phyloP scores from a whole-genome alignment of 64 coral and sea anemone genomes.

The Astreopora myriophthalma region DNA sequence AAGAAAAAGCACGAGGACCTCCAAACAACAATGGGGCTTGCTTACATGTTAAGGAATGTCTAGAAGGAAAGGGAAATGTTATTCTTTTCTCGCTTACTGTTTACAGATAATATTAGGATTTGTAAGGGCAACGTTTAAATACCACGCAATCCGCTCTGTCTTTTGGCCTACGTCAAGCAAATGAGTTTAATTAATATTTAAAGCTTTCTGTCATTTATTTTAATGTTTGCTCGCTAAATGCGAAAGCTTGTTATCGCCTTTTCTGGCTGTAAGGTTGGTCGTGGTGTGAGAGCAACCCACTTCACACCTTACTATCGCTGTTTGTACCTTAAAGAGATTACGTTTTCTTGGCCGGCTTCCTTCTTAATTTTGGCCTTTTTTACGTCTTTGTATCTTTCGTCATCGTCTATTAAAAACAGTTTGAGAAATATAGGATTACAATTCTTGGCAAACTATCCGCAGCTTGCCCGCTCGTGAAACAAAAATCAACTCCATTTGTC shows the following conservation, averaged over 20 bases:
- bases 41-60: constrained; percentile 32
- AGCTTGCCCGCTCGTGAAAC: constrained; percentile 5
- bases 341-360: not conserved
- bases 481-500: not conserved
- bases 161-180: constrained; percentile 2
- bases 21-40: not conserved
- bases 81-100: constrained; percentile 41
- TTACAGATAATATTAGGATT: constrained; percentile 59
- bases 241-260: constrained; percentile 41
- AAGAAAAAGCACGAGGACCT: not conserved
- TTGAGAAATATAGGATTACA: constrained; percentile 36
- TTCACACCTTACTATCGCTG: constrained; percentile 27
- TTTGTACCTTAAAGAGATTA: constrained; percentile 41
- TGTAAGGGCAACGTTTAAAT: constrained; percentile 30
- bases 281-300: constrained; percentile 14
- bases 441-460: constrained; percentile 7
- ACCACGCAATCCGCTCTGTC: constrained; percentile 32
- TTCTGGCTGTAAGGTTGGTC: constrained; percentile 6
- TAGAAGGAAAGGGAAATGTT: constrained; percentile 17
- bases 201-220: constrained; percentile 49
- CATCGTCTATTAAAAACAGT: constrained; percentile 22
- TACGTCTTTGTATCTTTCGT: constrained; percentile 34
- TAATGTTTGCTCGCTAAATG: constrained; percentile 47
- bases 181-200: constrained; percentile 54
- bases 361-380: not conserved